Evolutionary conservation across 2,888 invertebrate genomes (phyloP), one percentile per base, ranked within the genome.

Genomic region (Lacanobia wlatinum): DNA sequence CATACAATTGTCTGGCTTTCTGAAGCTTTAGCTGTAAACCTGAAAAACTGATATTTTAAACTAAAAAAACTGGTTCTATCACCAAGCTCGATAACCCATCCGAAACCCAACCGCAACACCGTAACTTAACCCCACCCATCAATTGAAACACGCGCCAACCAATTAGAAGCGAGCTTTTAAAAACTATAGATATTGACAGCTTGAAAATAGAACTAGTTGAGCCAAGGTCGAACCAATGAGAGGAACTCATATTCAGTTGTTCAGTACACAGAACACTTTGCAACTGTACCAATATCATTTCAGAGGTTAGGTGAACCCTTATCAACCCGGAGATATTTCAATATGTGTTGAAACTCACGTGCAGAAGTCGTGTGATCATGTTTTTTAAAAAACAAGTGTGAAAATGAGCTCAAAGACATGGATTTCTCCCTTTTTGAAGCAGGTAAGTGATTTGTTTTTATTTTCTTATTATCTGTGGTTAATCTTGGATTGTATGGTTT

Each of bases 401-500:
- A 80, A 46, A 21, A 79, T 80, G 79, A 71, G 46, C 34, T 34
- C 63, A 1, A 64, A 75, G 34, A 43, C 58, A 82, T 83, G 76
- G 70, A 74, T 78, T 2, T 76, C 83, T 4, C 83, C 83, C 2
- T 83, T 83, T 63, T 66, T 82, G 58, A 84, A 76, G 70, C 83
- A 83, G 82, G 83, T 84, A 61, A n/a, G 67, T 73, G 62, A 21
- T 21, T 43, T 73, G 43, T 52, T 59, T 63, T 76, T 53, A 14
- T 59, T 46, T 64, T 55, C 23, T 63, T 16, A 38, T 59, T 28
- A 16, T 40, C 43, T 46, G 50, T 72, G 38, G 16, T 53, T 48
- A 72, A 23, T 61, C 28, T 40, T 12, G 16, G 4, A 6, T 14
- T 12, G 12, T 16, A 2, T 58, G 34, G 9, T 43, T 34, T 67